These are phyloP conservation scores for Sebastes itinus DNA, from an alignment of 2,797 vertebrate species.

Conservation along the genomic window DNA sequence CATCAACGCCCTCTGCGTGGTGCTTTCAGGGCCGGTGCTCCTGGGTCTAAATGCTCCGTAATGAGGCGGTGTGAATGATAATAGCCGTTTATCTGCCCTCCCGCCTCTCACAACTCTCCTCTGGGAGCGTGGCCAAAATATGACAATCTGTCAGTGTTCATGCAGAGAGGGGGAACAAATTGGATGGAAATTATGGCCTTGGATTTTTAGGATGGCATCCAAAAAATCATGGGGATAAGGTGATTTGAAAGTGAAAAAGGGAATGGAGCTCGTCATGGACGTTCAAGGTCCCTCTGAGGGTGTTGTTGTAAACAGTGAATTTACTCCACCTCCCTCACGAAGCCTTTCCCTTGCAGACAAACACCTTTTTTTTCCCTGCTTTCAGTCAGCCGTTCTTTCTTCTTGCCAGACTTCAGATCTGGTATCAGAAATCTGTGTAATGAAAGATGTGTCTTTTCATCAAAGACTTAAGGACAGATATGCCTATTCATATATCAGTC, in stretches of 20 bases:
- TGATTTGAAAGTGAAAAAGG: slow-evolving; percentile 78
- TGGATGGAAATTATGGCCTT: slow-evolving; percentile 80
- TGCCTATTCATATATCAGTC: slow-evolving; percentile 26
- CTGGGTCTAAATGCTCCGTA: slow-evolving; percentile 76
- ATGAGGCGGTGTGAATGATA: slow-evolving; percentile 78
- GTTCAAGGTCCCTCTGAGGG: slow-evolving; percentile 71
- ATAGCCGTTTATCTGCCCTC: slow-evolving; percentile 80
- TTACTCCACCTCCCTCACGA: slow-evolving; percentile 58
- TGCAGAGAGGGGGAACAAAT: slow-evolving; percentile 74
- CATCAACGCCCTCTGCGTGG: slow-evolving; percentile 34
- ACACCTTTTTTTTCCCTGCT: slow-evolving; percentile 39
- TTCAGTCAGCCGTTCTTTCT: slow-evolving; percentile 36
- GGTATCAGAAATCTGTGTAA: slow-evolving; percentile 33
- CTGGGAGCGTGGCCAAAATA: slow-evolving; percentile 81
- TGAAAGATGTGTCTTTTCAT: slow-evolving; percentile 40
- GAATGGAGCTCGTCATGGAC: slow-evolving; percentile 64
- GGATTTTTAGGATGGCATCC: slow-evolving; percentile 76
- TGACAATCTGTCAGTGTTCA: slow-evolving; percentile 81
- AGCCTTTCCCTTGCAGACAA: slow-evolving; percentile 51
- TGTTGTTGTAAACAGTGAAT: slow-evolving; percentile 69
- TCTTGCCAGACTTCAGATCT: slow-evolving; percentile 43
- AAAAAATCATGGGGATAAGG: slow-evolving; percentile 70
- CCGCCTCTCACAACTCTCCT: slow-evolving; percentile 74
- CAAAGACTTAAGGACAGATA: slow-evolving; percentile 30
- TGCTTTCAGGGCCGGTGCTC: slow-evolving; percentile 56